Conservation (phyloP, 2,888 invertebrate genomes). For the Ennomos erosarius region DNA sequence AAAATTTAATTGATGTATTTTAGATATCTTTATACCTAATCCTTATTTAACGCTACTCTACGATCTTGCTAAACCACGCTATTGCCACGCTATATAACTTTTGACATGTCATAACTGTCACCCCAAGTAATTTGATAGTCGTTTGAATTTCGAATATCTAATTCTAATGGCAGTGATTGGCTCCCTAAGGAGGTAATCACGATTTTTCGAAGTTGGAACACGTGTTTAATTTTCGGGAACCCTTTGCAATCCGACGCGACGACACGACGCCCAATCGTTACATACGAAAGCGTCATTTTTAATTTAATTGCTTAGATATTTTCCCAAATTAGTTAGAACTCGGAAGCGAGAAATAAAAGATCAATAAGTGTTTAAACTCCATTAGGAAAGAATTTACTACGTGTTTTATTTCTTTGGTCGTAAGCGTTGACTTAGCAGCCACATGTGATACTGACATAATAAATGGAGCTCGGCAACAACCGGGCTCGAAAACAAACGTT, state of each 20-base stretch:
- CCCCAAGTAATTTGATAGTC: conserved; percentile 77
- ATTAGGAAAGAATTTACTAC: conserved; percentile 24
- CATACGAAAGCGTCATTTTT: conserved; percentile 41
- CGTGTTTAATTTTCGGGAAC: conserved; percentile 79
- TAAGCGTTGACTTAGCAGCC: conserved; percentile 42
- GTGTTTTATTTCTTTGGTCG: conserved; percentile 26
- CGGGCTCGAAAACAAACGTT: conserved; percentile 49
- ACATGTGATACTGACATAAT: conserved; percentile 55
- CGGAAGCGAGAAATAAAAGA: conserved; percentile 17
- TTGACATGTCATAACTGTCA: conserved; percentile 60
- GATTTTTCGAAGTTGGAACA: conserved; percentile 80
- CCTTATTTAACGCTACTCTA: no score
- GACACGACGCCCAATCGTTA: conserved; percentile 48
- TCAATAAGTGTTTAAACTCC: conserved; percentile 22
- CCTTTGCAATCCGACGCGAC: conserved; percentile 72
- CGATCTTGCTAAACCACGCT: no score
- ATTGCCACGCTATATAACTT: conserved; percentile 17
- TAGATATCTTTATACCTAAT: no score
- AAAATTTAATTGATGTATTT: no score
- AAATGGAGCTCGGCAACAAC: conserved; percentile 49
- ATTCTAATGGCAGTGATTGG: conserved; percentile 83
- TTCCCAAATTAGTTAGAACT: conserved; percentile 40
- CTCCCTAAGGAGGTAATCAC: conserved; percentile 83
- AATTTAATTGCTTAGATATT: conserved; percentile 45
- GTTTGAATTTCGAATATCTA: conserved; percentile 81